Percentiles rank a stretch among this genome's conserved stretches.
phyloP scores from a whole-genome alignment of 2,113 vertebrate genomes.

The Lampris megalopsis region DNA sequence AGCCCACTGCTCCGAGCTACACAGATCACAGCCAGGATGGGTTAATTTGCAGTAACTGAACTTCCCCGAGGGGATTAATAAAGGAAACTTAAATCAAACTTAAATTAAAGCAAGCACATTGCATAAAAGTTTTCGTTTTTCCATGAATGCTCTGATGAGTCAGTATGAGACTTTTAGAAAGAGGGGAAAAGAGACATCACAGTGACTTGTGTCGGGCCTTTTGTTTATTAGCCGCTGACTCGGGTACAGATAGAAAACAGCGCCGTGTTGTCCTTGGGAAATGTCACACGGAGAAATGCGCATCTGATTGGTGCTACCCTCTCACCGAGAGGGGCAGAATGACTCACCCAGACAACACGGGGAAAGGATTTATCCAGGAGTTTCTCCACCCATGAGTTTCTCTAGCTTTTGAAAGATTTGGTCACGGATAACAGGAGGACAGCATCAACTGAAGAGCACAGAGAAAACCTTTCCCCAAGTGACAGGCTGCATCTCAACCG shows the following conservation, averaged over 20 bases:
- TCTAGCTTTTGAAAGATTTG: conserved; percentile 54
- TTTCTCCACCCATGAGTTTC: conserved; percentile 47
- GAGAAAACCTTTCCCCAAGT: conserved; percentile 29
- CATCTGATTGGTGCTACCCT: conserved; percentile 50
- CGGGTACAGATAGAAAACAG: conserved; percentile 14
- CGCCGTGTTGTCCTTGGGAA: conserved; percentile 47
- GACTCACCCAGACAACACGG: conserved; percentile 41
- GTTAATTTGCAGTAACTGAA: no score
- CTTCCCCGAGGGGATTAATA: no score
- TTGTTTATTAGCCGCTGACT: conserved; percentile 35
- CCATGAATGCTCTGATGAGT: no score
- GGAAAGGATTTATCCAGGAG: conserved; percentile 59
- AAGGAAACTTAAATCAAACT: no score
- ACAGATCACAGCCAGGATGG: no score
- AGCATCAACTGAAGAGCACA: conserved; percentile 46
- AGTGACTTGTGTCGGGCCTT: conserved; percentile 4
- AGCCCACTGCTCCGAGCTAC: no score
- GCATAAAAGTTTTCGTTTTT: no score
- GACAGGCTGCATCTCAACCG: conserved; percentile 13
- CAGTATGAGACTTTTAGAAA: background rate
- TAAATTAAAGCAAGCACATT: no score
- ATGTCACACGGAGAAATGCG: conserved; percentile 50
- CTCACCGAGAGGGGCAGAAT: conserved; percentile 23
- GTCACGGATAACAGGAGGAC: conserved; percentile 48
- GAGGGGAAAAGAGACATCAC: background rate